These are phyloP conservation scores for Odontocolon sp. DNA, from an alignment of 2,888 invertebrate species.

Conservation along the genomic window DNA sequence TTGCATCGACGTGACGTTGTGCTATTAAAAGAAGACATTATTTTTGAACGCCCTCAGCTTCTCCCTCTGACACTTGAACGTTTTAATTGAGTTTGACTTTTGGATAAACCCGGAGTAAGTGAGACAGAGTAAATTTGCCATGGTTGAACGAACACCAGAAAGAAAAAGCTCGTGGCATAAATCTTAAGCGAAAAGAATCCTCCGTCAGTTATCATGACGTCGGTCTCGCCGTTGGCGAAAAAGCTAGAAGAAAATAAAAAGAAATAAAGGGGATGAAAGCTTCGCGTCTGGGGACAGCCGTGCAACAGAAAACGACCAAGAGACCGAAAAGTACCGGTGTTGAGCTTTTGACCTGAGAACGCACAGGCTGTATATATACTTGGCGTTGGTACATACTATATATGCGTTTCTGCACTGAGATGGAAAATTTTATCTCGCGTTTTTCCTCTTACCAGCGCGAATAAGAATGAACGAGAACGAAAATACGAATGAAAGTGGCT, in stretches of 20 bases:
- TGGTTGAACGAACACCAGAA: conserved; percentile 9
- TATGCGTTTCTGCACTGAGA: conserved; percentile 26
- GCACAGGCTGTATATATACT: conserved; percentile 28
- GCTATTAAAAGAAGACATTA: conserved; percentile 5
- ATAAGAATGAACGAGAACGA: conserved; percentile 38
- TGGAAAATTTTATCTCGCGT: conserved; percentile 50
- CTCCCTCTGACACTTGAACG: conserved; percentile 18
- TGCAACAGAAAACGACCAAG: background rate
- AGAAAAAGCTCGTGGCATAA: conserved; percentile 42
- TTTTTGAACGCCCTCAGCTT: conserved; percentile 15
- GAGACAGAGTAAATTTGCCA: conserved; percentile 13
- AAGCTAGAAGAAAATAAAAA: background rate
- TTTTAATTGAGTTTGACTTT: conserved; percentile 43
- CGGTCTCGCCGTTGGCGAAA: conserved; percentile 14
- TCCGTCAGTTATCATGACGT: conserved; percentile 46
- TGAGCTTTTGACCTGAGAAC: conserved; percentile 51
- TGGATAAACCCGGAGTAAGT: conserved; percentile 13
- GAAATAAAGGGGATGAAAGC: conserved; percentile 26
- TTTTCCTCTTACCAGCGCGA: conserved; percentile 28
- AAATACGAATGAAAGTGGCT: conserved; percentile 47
- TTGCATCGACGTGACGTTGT: background rate
- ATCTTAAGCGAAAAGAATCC: conserved; percentile 37
- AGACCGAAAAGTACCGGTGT: conserved; percentile 6
- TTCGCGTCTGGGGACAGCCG: background rate
- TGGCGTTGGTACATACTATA: background rate